These are phyloP conservation scores for Oryzias javanicus DNA, from an alignment of 2,113 vertebrate genomes.

Conservation along the genomic window DNA sequence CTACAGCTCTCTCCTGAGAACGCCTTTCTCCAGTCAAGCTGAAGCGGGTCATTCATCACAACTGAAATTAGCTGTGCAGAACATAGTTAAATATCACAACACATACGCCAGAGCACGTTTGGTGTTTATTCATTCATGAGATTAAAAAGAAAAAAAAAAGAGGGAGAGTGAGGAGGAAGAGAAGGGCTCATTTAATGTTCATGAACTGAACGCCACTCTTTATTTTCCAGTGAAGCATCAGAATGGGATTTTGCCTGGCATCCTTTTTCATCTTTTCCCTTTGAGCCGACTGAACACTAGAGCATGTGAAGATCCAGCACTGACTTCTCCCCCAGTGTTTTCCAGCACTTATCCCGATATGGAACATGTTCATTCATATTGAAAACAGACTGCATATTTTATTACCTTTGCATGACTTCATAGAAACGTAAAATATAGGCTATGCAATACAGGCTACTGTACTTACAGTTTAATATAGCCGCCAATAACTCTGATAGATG, in stretches of 20 bases:
- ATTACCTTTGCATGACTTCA: neutral
- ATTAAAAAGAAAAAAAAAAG: no score
- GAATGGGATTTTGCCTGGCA: neutral
- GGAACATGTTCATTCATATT: conserved; percentile 29
- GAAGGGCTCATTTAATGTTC: conserved; percentile 48
- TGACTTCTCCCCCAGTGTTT: neutral
- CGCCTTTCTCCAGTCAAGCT: conserved; percentile 24
- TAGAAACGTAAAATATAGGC: neutral
- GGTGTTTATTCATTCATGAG: no score
- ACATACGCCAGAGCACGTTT: conserved; percentile 1
- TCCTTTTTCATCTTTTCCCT: conserved; percentile 13
- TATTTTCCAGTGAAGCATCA: conserved; percentile 22
- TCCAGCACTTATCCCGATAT: conserved; percentile 4
- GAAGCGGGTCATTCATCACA: conserved; percentile 47
- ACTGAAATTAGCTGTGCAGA: conserved; percentile 24
- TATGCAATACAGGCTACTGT: neutral
- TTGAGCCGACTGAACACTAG: neutral
- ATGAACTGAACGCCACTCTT: conserved; percentile 29
- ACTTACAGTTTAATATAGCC: neutral
- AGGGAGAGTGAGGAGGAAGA: neutral
- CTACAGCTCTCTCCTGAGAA: conserved; percentile 17
- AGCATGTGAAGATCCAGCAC: neutral
- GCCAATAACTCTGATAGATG: no score
- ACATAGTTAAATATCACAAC: conserved; percentile 10
- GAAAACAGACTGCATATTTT: neutral